These are phyloP conservation scores for Drosophila parthenogenetica DNA, from an alignment of 2,888 invertebrate species.

Conservation along the genomic window DNA sequence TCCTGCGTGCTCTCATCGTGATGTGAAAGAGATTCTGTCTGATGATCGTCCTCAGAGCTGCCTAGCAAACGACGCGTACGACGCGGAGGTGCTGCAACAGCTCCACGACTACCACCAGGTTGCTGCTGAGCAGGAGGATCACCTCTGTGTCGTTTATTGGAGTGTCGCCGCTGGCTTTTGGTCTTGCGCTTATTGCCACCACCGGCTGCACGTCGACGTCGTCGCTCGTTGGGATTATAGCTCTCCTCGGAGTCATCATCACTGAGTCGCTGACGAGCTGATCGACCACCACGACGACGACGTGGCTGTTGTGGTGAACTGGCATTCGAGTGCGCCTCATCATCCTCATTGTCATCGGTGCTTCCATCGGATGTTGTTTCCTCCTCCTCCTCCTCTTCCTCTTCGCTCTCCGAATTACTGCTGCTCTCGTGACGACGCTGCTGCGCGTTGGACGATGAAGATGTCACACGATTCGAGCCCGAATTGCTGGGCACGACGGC, in stretches of 20 bases:
- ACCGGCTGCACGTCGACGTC: slow-evolving; percentile 50
- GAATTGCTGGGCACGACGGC: slow-evolving; percentile 62
- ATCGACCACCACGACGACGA: slow-evolving; percentile 47
- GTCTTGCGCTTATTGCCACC: slow-evolving; percentile 52
- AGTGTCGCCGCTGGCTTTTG: slow-evolving; percentile 36
- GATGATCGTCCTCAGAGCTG: slow-evolving; percentile 74
- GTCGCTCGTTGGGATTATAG: slow-evolving; percentile 85
- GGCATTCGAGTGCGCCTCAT: slow-evolving; percentile 62
- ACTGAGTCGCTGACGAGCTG: slow-evolving; percentile 48
- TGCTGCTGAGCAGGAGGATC: slow-evolving; percentile 28
- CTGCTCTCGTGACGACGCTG: slow-evolving; percentile 67
- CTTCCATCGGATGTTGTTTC: slow-evolving; percentile 66
- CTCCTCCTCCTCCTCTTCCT: slow-evolving; percentile 68
- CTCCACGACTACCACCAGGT: slow-evolving; percentile 36
- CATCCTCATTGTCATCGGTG: slow-evolving; percentile 72
- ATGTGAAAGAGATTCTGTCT: slow-evolving; percentile 54
- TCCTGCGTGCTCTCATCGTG: slow-evolving; percentile 82
- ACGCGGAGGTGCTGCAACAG: slow-evolving; percentile 37
- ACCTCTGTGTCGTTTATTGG: slow-evolving; percentile 45
- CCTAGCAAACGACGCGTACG: slow-evolving; percentile 66
- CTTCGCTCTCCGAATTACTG: slow-evolving; percentile 74
- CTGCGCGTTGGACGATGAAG: slow-evolving; percentile 76
- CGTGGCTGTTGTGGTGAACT: slow-evolving; percentile 57
- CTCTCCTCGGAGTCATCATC: slow-evolving; percentile 86
- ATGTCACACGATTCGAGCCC: slow-evolving; percentile 83